Evolutionary conservation across 53 echinoderm and acorn worm species (phyloP), one percentile per base, ranked within the genome.

Genomic region (Echinometra lucunter): DNA sequence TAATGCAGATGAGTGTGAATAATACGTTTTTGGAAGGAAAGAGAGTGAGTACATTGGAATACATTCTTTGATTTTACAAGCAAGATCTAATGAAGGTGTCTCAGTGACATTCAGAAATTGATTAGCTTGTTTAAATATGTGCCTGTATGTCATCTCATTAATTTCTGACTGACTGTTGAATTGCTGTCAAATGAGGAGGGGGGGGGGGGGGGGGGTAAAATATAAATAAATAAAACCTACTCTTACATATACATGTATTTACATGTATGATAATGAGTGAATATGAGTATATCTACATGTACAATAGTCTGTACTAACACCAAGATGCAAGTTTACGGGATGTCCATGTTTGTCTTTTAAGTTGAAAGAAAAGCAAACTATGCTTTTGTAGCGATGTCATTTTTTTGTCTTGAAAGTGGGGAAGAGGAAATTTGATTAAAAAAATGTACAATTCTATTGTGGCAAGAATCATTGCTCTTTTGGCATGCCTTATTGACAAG

Each of bases 401-500:
- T 75, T 18, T 75, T 75, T 75, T n/a, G n/a, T n/a, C n/a, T 75
- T 75, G 28, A 30, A 19, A 69, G 42, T 74, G 78, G 40, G 13
- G 42, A 78, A 40, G 78, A 78, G 35, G 19, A 42, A 69, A 10
- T 69, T 6, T 81, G 44, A 81, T 5, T 75, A n/a, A 44, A 44
- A n/a, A 80, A 1, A 81, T 81, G 81, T 81, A 44, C 40, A 38
- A 23, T 81, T 81, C 16, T 81, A 1, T 1, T 53, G 53, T 57
- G n/a, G 88, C 42, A 88, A 88, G 88, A 88, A 32, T 37, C 40
- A 89, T 89, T 60, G 60, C 37, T 58, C 47, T 2, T 47, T 9
- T n/a, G 40, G 60, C 89, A 89, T 58, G 89, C 89, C 89, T 89
- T 89, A 89, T 37, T 35, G 38, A 40, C 37, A 37, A 58, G 55